These are phyloP conservation scores for Mustelus asterias DNA, from an alignment of 2,113 vertebrate genomes.

Conservation along the genomic window DNA sequence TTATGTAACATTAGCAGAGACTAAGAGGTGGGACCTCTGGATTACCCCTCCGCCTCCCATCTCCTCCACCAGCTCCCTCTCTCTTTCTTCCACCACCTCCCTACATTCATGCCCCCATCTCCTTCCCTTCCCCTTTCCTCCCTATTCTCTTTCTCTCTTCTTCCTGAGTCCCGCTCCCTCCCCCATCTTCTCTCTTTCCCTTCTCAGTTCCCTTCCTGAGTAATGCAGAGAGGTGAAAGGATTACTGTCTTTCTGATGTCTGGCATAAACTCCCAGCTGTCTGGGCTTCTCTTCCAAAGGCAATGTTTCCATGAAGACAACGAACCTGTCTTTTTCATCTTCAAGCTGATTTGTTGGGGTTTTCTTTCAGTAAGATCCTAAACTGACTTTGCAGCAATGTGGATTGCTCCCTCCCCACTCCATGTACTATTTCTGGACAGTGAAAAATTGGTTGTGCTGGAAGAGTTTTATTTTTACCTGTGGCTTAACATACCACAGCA, in stretches of 20 bases:
- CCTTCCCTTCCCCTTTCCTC: neutral
- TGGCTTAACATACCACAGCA: neutral
- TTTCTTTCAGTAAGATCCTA: neutral
- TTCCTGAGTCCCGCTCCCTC: neutral
- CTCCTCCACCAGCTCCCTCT: neutral
- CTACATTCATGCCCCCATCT: no score
- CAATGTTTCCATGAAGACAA: neutral
- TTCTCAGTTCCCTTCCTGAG: neutral
- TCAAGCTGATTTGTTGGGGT: neutral
- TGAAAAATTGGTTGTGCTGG: neutral
- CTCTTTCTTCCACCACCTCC: neutral
- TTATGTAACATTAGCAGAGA: no score
- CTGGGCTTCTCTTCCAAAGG: neutral
- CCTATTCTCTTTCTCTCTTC: no score
- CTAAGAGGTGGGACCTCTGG: neutral
- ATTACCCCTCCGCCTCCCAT: neutral
- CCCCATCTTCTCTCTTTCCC: neutral
- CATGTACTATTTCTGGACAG: neutral
- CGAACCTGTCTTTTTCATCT: neutral
- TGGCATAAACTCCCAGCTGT: neutral
- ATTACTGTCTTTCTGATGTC: neutral
- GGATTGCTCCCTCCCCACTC: neutral
- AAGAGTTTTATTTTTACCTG: constrained; percentile 22
- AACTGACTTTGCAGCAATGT: neutral
- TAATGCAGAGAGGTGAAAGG: neutral